Evolutionary conservation across 2,113 vertebrate species (phyloP), one percentile per base, ranked within the genome.

Genomic region (Solea senegalensis): DNA sequence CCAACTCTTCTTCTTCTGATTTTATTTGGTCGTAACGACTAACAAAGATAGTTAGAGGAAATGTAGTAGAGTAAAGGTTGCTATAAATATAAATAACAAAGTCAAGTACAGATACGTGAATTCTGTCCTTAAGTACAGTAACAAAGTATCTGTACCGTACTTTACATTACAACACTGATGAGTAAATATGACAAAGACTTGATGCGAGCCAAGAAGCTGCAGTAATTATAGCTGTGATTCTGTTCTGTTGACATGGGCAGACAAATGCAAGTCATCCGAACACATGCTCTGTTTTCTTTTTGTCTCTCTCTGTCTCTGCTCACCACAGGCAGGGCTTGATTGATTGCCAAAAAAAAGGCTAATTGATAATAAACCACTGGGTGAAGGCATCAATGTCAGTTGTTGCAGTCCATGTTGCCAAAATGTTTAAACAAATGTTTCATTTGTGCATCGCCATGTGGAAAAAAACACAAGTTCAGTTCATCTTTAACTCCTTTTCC

Each of bases 231-330:
- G 63, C 53, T 51, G 50, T 65, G 62, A 71, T 76, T 65, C 77
- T 73, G 46, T 13, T 80, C 73, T 91, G 86, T 83, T 89, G 80
- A 89, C 85, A 76, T 15, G 82, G 70, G 44, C 65, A 26, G 10
- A 74, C 67, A 79, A 84, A 77, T 75, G 83, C 80, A 87, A 86
- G 85, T 84, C 84, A 85, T 88, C 75, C 72, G 39, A 41, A 76
- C 58, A 41, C 69, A 21, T 55, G 45, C 34, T 66, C 21, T 44
- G 51, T 58, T 44, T 34, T 48, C 53, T 59, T 21, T 21, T 21
- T 21, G 21, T 21, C 21, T 21, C 21, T 21, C 21, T 21, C 21
- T 21, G 21, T 21, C 21, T 1, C 46, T 74, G 69, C 56, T 53
- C 27, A 40, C 43, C n/a, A 21, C 21, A 21, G 21, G 34, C 21